Evolutionary conservation across 2,888 invertebrate genomes (phyloP).

Genomic region (Pinctada fucata): DNA sequence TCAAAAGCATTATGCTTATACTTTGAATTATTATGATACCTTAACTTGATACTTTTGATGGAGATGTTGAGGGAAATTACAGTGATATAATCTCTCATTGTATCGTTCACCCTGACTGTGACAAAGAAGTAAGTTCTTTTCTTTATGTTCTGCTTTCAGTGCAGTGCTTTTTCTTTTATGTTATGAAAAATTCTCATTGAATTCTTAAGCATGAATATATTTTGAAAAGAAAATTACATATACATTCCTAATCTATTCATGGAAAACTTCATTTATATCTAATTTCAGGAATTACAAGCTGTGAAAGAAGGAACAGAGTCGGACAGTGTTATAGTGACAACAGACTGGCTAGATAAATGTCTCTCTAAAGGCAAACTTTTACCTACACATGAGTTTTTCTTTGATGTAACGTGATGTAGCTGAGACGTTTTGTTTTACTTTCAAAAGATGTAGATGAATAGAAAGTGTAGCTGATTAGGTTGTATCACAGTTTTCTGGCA

Average conservation of each 20-base stretch:
- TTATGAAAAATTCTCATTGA: too few species aligned
- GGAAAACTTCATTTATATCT: background rate
- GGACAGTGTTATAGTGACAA: background rate
- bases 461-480: too few species aligned
- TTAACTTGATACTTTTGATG: constrained; percentile 62
- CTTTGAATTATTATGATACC: too few species aligned
- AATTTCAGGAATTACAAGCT: background rate
- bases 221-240: too few species aligned
- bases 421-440: too few species aligned
- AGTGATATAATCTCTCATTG: constrained; percentile 62
- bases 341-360: constrained; percentile 20
- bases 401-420: background rate
- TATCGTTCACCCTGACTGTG: constrained; percentile 50
- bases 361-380: background rate
- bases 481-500: too few species aligned
- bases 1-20: too few species aligned
- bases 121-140: constrained; percentile 48
- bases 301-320: background rate
- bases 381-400: background rate
- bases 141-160: too few species aligned
- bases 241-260: background rate
- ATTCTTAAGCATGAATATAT: too few species aligned
- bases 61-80: constrained; percentile 61
- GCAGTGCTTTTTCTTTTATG: too few species aligned
- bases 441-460: too few species aligned